Conservation (phyloP, 2,797 vertebrate genomes). For the Podargus strigoides region DNA sequence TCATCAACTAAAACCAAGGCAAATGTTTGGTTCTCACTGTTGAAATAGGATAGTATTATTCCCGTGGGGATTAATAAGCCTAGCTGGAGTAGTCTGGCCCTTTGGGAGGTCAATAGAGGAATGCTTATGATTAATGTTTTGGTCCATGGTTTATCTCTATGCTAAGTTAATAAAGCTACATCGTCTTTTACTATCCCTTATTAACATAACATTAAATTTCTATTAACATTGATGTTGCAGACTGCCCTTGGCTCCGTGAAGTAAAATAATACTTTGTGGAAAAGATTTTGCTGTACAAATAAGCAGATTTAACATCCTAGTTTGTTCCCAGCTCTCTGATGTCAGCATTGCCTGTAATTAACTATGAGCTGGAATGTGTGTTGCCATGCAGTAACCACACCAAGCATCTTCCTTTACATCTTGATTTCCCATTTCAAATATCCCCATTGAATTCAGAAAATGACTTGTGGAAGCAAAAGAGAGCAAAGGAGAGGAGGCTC, state of each 20-base stretch:
- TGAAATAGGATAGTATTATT: slow-evolving; percentile 55
- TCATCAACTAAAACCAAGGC: slow-evolving; percentile 24
- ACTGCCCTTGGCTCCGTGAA: not conserved
- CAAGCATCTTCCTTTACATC: slow-evolving; percentile 25
- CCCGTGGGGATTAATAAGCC: slow-evolving; percentile 31
- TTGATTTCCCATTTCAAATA: slow-evolving; percentile 35
- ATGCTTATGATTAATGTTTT: slow-evolving; percentile 48
- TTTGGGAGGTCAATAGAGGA: slow-evolving; percentile 34
- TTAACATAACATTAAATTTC: slow-evolving; percentile 2
- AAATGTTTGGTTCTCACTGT: slow-evolving; percentile 41
- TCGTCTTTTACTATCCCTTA: not conserved
- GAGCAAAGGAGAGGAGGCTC: not conserved
- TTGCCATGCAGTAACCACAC: slow-evolving; percentile 29
- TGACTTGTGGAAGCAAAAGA: not conserved
- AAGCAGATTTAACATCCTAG: slow-evolving; percentile 14
- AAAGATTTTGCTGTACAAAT: slow-evolving; percentile 29
- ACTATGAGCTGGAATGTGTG: slow-evolving; percentile 29
- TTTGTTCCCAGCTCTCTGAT: slow-evolving; percentile 43
- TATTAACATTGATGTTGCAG: not conserved
- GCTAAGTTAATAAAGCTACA: not conserved
- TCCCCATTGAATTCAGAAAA: not conserved
- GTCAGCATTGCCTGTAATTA: slow-evolving; percentile 17
- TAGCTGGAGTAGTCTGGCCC: slow-evolving; percentile 32
- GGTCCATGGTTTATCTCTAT: slow-evolving; percentile 21
- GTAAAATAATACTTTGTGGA: slow-evolving; percentile 28